Base-by-base conservation (phyloP, 1,140 invertebrate species). In the Micrasema longulum region DNA sequence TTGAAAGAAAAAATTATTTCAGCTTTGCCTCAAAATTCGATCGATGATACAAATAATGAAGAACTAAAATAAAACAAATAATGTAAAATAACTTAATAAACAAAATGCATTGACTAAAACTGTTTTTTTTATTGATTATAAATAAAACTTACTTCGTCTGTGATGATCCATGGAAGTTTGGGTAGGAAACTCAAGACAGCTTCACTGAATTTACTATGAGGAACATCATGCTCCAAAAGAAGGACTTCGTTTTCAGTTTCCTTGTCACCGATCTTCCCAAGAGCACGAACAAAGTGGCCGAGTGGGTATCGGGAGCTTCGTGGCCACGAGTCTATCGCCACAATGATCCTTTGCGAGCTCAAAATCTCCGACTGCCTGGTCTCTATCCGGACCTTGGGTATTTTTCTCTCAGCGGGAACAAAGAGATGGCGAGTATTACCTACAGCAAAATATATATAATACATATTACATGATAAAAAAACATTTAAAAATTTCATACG, bases 191-290 rank as follows among this genome's bases (percentile, higher is more conserved):
- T 92, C 0, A 98, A 88, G 22, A 99, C 98, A 52, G 94, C 91
- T 77, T 97, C 94, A 0, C 96, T 97, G 81, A 99, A 99, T 77
- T 93, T 89, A 77, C 92, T 93, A 80, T 99, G 96, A 0, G 97
- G 97, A 16, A 99, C 92, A 83, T 99, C 97, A 81, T 99, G 97
- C 80, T 99, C 98, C 47, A 99, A 82, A 1, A 99, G 86, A 45
- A 99, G 88, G 7, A 95, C 94, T 86, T 98, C 95, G 82, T 97
- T 99, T 85, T 99, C 98, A 12, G 97, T 96, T 18, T 91, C 89
- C 82, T 93, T 93, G 79, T 97, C 91, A 50, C 83, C 83, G 77
- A 93, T 89, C 60, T 88, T 87, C 20, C 96, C 96, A 10, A 97
- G 84, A 22, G 92, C 90, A 76, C 94, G 85, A 0, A 97, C 94